Percentiles rank a stretch among this genome's conserved stretches.
Evolutionary conservation across 2,888 invertebrate genomes (phyloP).

Genomic region (Chymomyza procnemis): DNA sequence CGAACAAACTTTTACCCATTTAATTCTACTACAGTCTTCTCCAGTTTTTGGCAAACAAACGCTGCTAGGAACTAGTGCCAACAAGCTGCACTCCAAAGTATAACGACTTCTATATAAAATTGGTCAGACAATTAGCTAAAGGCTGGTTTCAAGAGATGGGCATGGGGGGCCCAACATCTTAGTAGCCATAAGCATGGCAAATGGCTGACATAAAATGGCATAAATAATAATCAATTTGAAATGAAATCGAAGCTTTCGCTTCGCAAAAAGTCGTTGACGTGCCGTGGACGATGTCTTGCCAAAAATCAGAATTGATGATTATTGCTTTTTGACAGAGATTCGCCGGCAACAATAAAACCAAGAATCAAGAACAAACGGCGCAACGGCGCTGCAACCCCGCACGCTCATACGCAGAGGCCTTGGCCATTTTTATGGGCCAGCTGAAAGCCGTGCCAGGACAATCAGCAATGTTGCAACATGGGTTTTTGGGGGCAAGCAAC

Average conservation of each 20-base stretch:
- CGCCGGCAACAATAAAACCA: conserved; percentile 65
- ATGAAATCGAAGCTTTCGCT: conserved; percentile 54
- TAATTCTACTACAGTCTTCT: too few species aligned
- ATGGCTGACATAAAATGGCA: conserved; percentile 48
- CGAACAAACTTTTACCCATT: too few species aligned
- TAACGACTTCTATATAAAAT: background rate
- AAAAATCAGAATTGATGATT: conserved; percentile 79
- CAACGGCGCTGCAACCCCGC: background rate
- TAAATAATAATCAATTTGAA: conserved; percentile 76
- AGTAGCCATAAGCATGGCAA: background rate
- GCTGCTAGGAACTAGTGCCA: background rate
- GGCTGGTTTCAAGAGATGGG: background rate
- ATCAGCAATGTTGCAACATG: conserved; percentile 6
- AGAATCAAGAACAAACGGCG: conserved; percentile 7
- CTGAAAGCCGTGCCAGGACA: conserved; percentile 36
- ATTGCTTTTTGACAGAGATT: conserved; percentile 78
- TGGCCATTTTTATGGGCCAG: conserved; percentile 40
- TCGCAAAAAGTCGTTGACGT: conserved; percentile 14
- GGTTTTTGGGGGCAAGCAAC: background rate
- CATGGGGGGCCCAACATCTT: background rate
- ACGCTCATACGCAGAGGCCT: conserved; percentile 1
- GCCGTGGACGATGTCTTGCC: conserved; percentile 19
- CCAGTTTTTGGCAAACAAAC: too few species aligned
- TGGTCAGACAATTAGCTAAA: conserved; percentile 14
- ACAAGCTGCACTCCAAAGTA: background rate